Conservation (phyloP, 2,797 vertebrate genomes). For the Falco rusticolus region DNA sequence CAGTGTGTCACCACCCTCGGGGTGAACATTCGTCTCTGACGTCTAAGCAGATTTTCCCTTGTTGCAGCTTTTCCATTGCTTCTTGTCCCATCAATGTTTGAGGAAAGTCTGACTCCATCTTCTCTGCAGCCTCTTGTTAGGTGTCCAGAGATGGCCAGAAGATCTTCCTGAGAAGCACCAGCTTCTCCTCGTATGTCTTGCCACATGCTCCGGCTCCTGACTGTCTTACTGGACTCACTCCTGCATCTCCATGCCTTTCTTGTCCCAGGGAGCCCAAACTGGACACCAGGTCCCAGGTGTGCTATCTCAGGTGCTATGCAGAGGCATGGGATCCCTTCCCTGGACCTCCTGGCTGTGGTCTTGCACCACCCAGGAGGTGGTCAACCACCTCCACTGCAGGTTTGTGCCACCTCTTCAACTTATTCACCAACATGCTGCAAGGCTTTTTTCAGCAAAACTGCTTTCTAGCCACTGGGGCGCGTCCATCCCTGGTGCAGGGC, state of each 20-base stretch:
- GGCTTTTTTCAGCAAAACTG: not conserved
- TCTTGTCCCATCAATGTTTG: not conserved
- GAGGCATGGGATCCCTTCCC: not conserved
- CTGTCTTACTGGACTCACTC: not conserved
- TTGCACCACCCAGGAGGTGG: not conserved
- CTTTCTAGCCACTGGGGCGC: not conserved
- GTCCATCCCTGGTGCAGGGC: not conserved
- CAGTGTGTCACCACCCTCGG: not conserved
- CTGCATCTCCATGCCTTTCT: not conserved
- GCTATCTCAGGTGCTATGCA: not conserved
- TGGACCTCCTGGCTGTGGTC: not conserved
- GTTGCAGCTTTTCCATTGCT: not conserved
- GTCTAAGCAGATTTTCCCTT: not conserved
- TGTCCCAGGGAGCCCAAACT: not conserved
- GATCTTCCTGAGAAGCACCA: not conserved
- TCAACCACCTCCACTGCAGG: not conserved
- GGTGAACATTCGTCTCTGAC: not conserved
- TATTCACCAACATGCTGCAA: accelerated
- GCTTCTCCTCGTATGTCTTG: not conserved
- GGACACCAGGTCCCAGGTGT: not conserved
- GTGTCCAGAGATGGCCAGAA: not conserved
- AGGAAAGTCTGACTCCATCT: not conserved
- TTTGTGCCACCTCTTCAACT: not conserved
- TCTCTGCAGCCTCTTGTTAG: not conserved
- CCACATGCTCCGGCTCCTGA: accelerated